Conservation (phyloP, 1,140 invertebrate species). For the Papilio machaon region DNA sequence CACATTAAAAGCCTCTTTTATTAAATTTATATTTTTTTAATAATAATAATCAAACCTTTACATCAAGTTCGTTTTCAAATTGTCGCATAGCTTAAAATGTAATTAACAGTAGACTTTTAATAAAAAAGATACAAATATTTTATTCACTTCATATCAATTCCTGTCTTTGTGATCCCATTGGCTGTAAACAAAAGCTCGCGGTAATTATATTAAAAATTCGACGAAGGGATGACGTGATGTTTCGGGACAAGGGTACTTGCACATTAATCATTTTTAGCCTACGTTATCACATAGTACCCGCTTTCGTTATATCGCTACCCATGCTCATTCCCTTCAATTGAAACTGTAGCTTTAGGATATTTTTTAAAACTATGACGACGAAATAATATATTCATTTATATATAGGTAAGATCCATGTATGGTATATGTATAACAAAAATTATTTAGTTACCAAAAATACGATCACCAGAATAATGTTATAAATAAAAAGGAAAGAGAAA, state of each 20-base stretch:
- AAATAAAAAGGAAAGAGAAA: too few species aligned
- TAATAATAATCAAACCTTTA: too few species aligned
- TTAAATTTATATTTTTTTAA: too few species aligned
- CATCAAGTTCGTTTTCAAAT: too few species aligned
- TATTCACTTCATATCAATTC: neutral
- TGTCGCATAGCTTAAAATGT: too few species aligned
- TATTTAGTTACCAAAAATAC: too few species aligned
- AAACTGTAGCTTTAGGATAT: neutral
- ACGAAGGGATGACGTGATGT: conserved; percentile 53
- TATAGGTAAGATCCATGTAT: too few species aligned
- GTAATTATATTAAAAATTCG: conserved; percentile 62
- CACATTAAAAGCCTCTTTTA: too few species aligned
- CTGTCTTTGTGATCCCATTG: conserved; percentile 29
- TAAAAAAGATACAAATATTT: neutral
- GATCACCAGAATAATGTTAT: too few species aligned
- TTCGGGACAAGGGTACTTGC: conserved; percentile 49
- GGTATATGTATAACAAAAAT: neutral
- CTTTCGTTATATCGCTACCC: neutral
- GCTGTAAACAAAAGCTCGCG: conserved; percentile 51
- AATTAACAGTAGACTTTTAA: neutral
- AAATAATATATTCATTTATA: neutral
- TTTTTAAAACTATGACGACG: neutral
- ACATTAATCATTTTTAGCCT: conserved; percentile 59
- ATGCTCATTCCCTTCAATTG: neutral
- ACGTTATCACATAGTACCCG: conserved; percentile 48